Conservation (phyloP, 2,113 vertebrate genomes). For the Oreotrochilus melanogaster region DNA sequence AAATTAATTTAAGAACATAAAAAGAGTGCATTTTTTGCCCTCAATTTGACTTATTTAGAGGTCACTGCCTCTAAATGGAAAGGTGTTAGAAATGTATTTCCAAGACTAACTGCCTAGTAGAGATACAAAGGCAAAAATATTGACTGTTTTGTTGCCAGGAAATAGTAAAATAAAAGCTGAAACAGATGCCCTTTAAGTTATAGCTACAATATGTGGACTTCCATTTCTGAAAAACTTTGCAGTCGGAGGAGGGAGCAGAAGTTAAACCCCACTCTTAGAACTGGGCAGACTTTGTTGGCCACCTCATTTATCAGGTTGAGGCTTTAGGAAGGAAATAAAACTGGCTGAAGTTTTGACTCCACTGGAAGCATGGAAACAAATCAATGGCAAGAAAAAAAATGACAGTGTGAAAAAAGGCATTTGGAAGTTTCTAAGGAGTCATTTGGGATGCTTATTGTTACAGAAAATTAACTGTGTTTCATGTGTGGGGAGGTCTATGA, state of each 20-base stretch:
- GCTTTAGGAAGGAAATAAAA: background rate
- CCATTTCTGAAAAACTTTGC: background rate
- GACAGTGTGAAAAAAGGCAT: background rate
- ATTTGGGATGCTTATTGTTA: background rate
- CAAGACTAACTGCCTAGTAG: background rate
- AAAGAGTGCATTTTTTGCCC: background rate
- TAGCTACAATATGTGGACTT: background rate
- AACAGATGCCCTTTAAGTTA: background rate
- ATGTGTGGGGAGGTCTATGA: background rate
- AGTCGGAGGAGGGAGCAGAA: background rate
- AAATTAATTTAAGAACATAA: background rate
- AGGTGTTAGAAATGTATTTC: background rate
- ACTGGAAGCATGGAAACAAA: background rate
- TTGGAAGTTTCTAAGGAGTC: background rate
- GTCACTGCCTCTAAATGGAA: background rate
- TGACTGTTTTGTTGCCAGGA: background rate
- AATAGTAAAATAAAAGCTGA: slow-evolving; percentile 31
- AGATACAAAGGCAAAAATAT: background rate
- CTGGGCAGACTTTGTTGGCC: background rate
- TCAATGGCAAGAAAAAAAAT: background rate
- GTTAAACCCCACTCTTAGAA: background rate
- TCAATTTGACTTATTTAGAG: background rate
- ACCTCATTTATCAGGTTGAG: background rate
- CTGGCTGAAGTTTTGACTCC: background rate
- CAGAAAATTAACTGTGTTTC: background rate